Base-by-base conservation (phyloP, 1,140 invertebrate genomes). In the Planococcus citri region DNA sequence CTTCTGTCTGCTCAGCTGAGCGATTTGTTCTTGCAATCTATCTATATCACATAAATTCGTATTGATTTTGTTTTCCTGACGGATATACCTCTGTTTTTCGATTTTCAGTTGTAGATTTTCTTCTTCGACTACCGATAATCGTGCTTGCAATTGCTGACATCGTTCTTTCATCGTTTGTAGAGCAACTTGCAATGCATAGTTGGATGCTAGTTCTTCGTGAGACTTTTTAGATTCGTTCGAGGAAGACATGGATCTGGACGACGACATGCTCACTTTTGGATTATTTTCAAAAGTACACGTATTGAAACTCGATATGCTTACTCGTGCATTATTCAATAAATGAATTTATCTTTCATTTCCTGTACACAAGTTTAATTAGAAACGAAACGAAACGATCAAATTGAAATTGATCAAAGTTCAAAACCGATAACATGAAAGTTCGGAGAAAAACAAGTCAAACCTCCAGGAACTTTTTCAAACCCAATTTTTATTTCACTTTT, bases 131-230 rank as follows among this genome's bases (percentile, higher is more conserved):
- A 77, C 75, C 27, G 82, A 80, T 61, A 91, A 80, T 74, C 87
- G 81, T 70, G 83, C 80, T 77, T 92, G 88, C 58, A 91, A 78
- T 70, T 85, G 79, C 74, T 86, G 82, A 78, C 89, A 91, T 51
- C 89, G 80, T 78, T 92, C 88, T 75, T 87, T 85, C 82, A 92
- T 86, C 8, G 88, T 89, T 77, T 88, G 84, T 73, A 90, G 81
- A 14, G 89, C 89, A 61, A 90, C 79, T 80, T 88, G 83, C 60
- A 90, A 78, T 21, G 88, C 88, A 78, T 82, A 79, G 71, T 82
- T 78, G 1, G 82, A 79, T 21, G 77, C 78, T 0, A 57, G 20
- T 14, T 71, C 71, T 2, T 71, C 37, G 10, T 64, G 60, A 64
- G 60, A 25, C 20, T 64, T 64, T 64, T 27, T 24, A 4, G 22